Percentiles rank a stretch among this genome's conserved stretches.
These are phyloP conservation scores for Mus caroli DNA, from an alignment of 2,797 vertebrate genomes.

Conservation along the genomic window DNA sequence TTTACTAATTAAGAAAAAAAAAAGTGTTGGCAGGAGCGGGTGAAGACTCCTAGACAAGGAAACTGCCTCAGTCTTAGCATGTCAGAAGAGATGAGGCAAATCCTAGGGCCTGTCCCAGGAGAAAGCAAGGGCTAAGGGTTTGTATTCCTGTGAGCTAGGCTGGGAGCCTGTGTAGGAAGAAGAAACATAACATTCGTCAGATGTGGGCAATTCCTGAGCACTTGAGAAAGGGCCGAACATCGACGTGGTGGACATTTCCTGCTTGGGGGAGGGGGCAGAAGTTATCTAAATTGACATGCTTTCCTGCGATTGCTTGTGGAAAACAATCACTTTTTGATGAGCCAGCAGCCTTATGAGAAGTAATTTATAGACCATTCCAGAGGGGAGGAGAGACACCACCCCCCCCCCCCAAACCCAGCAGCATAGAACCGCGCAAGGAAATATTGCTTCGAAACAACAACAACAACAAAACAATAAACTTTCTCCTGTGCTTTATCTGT, in stretches of 20 bases:
- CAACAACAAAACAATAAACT: constrained; percentile 76
- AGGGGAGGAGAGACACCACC: not conserved
- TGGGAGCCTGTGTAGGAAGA: not conserved
- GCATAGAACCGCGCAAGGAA: constrained; percentile 76
- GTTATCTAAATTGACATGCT: constrained; percentile 70
- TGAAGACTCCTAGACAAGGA: not conserved
- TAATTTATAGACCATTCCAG: constrained; percentile 81
- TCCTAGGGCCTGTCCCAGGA: not conserved
- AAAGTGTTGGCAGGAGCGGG: not conserved
- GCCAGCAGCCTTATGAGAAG: constrained; percentile 72
- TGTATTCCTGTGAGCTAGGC: constrained; percentile 24
- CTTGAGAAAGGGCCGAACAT: constrained; percentile 64
- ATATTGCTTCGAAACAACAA: constrained; percentile 77
- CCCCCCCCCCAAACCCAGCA: constrained; percentile 25
- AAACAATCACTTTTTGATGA: constrained; percentile 83
- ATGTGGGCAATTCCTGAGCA: constrained; percentile 28
- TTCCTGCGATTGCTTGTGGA: constrained; percentile 70
- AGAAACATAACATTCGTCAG: not conserved
- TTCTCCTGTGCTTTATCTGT: constrained; percentile 80
- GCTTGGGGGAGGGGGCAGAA: constrained; percentile 24
- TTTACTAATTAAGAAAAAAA: constrained; percentile 39
- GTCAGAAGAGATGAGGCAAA: not conserved
- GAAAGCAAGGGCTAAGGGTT: not conserved
- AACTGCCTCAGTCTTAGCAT: not conserved
- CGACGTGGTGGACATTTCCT: constrained; percentile 27